phyloP scores from a whole-genome alignment of 2,797 vertebrate species.

The Smutsia gigantea region DNA sequence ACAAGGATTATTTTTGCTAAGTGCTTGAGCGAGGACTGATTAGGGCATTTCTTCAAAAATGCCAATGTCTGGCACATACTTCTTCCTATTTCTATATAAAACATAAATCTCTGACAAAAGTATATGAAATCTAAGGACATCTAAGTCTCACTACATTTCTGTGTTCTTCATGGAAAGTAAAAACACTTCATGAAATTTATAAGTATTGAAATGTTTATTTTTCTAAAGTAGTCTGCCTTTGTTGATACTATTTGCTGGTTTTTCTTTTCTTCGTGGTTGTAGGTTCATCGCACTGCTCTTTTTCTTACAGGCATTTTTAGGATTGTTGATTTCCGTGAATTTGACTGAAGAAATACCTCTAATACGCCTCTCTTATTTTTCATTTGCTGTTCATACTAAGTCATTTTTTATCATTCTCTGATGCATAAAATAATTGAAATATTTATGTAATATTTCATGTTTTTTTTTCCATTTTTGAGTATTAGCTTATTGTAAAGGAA shows the following conservation, averaged over 20 bases:
- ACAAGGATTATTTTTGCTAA: neutral
- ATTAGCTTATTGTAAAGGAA: slow-evolving; percentile 5
- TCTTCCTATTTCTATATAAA: neutral
- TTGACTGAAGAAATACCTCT: slow-evolving; percentile 59
- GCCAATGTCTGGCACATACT: neutral
- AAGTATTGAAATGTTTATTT: neutral
- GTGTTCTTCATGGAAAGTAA: neutral
- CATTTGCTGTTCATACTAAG: slow-evolving; percentile 60
- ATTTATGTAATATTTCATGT: slow-evolving; percentile 27
- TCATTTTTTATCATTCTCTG: slow-evolving; percentile 52
- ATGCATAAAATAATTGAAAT: slow-evolving; percentile 50
- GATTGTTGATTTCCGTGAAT: slow-evolving; percentile 40
- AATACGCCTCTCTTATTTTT: slow-evolving; percentile 70
- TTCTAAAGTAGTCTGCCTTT: neutral
- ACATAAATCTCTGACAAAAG: slow-evolving; percentile 40
- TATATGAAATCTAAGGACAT: neutral
- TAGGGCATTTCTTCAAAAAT: neutral
- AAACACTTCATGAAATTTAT: neutral
- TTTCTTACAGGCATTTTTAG: slow-evolving; percentile 28
- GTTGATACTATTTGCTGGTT: neutral
- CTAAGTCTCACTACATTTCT: neutral
- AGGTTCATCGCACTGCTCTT: neutral
- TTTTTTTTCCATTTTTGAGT: slow-evolving; percentile 23
- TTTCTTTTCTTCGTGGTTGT: neutral
- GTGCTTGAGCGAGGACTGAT: neutral